Evolutionary conservation across 1,140 invertebrate species (phyloP).

Genomic region (Drosophila elegans): DNA sequence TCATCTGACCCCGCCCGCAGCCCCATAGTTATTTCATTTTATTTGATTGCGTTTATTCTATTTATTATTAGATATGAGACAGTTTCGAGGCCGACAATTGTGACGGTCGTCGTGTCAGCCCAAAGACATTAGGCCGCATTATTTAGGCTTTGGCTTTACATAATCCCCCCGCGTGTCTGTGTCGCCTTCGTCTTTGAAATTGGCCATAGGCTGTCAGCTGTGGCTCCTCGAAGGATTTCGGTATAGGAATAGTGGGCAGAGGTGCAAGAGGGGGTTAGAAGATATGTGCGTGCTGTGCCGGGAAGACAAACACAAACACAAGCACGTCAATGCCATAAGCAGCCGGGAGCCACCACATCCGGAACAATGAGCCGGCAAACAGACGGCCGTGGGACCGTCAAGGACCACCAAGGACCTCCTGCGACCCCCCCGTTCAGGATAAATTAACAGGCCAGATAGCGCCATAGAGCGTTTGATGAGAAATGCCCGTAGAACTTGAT

Average conservation of each 20-base stretch:
- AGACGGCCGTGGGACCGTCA: background rate
- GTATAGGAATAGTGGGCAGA: background rate
- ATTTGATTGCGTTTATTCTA: slow-evolving; percentile 45
- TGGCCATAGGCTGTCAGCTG: slow-evolving; percentile 31
- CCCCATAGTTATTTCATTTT: slow-evolving; percentile 27
- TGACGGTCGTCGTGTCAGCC: slow-evolving; percentile 33
- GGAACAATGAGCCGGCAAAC: slow-evolving; percentile 36
- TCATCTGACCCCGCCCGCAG: background rate
- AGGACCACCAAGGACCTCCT: background rate
- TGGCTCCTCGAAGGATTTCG: background rate
- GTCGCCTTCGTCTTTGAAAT: background rate
- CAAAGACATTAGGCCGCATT: slow-evolving; percentile 60
- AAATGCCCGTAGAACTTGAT: slow-evolving; percentile 29
- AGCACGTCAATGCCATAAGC: slow-evolving; percentile 34
- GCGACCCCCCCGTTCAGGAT: background rate
- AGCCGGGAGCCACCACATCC: slow-evolving; percentile 24
- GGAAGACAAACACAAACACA: slow-evolving; percentile 5
- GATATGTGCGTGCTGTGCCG: slow-evolving; percentile 23
- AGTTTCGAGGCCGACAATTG: slow-evolving; percentile 23
- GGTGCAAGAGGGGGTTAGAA: too few species aligned
- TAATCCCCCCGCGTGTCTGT: slow-evolving; percentile 52
- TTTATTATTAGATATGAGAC: slow-evolving; percentile 17
- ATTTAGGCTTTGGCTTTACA: slow-evolving; percentile 65
- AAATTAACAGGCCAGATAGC: slow-evolving; percentile 41
- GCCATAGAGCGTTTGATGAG: slow-evolving; percentile 12